phyloP scores from a whole-genome alignment of 1,140 invertebrate genomes.

The Sitobion miscanthi region DNA sequence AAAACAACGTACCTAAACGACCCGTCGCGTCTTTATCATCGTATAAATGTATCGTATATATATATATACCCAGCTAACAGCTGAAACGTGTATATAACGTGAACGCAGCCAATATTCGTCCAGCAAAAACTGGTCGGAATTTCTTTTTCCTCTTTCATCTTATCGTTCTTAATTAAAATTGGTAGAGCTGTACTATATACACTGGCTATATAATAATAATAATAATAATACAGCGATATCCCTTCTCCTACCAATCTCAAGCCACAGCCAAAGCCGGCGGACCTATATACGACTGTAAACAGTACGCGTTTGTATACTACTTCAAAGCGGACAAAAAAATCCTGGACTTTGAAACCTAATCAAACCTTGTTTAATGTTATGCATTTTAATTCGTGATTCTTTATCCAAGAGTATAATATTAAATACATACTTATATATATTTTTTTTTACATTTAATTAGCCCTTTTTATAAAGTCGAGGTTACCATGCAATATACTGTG shows the following conservation, averaged over 20 bases:
- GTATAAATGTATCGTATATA: not conserved
- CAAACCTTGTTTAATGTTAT: not conserved
- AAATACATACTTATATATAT: not conserved
- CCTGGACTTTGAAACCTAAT: not conserved
- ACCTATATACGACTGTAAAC: not conserved
- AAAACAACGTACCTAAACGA: not conserved
- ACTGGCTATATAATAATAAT: not conserved
- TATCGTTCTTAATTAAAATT: conserved; percentile 23
- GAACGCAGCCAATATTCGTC: not conserved
- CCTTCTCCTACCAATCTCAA: not conserved
- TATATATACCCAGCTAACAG: not conserved
- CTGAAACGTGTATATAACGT: not conserved
- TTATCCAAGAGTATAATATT: not conserved
- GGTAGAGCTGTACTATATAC: not conserved
- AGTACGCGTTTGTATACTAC: not conserved
- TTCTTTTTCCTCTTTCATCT: not conserved
- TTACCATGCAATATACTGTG: not conserved
- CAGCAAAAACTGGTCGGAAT: not conserved
- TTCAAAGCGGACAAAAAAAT: not conserved
- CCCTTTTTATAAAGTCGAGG: not conserved
- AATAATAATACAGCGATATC: not conserved
- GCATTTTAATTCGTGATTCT: not conserved
- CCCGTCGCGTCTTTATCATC: not conserved
- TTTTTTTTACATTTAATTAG: not conserved
- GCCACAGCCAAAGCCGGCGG: no score